phyloP scores from a whole-genome alignment of 2,888 invertebrate genomes.

The Cheilosia pagana region DNA sequence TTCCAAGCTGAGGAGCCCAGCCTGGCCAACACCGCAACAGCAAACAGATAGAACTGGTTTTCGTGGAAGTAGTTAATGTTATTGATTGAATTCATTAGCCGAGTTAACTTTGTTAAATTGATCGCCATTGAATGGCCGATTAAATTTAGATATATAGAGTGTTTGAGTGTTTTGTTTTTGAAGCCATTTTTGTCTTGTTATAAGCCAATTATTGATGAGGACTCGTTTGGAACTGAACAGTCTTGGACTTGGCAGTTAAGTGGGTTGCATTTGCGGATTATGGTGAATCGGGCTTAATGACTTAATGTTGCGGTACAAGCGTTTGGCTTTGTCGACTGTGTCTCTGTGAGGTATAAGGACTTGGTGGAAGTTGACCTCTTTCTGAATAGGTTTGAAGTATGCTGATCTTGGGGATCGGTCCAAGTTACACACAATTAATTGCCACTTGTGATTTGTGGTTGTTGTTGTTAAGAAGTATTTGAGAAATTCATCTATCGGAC shows the following conservation, averaged over 20 bases:
- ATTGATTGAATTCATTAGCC: constrained; percentile 75
- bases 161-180: constrained; percentile 44
- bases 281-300: constrained; percentile 36
- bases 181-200: background rate
- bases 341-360: background rate
- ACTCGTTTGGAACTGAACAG: constrained; percentile 33
- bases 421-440: too few species aligned
- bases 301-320: constrained; percentile 26
- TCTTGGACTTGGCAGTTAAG: constrained; percentile 5
- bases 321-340: background rate
- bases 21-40: background rate
- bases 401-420: too few species aligned
- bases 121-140: constrained; percentile 71
- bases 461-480: too few species aligned
- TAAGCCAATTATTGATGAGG: constrained; percentile 34
- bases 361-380: background rate
- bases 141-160: constrained; percentile 51
- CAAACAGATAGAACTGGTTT: constrained; percentile 52
- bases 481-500: too few species aligned
- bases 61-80: constrained; percentile 70
- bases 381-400: background rate
- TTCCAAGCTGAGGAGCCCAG: constrained; percentile 33
- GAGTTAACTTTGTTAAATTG: constrained; percentile 74
- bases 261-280: constrained; percentile 26
- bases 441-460: too few species aligned